Percentiles rank a stretch among this genome's conserved stretches.
Evolutionary conservation across 2,888 invertebrate genomes (phyloP).

Genomic region (Apamea crenata): DNA sequence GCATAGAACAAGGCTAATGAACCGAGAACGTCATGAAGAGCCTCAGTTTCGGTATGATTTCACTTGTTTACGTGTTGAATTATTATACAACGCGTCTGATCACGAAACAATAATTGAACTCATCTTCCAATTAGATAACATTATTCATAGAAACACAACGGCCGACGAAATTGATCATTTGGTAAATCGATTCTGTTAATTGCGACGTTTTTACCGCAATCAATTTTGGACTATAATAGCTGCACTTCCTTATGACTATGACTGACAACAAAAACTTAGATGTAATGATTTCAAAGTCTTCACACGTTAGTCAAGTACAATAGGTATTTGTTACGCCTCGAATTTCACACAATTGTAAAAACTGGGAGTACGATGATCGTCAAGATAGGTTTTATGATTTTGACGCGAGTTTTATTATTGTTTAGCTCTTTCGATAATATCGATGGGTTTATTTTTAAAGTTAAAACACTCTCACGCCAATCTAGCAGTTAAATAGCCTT

Average conservation of each 20-base stretch:
- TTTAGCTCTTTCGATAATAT: constrained; percentile 38
- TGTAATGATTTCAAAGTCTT: constrained; percentile 69
- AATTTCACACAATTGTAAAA: constrained; percentile 75
- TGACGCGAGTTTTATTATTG: constrained; percentile 48
- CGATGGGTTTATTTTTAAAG: constrained; percentile 28
- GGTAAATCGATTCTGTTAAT: constrained; percentile 62
- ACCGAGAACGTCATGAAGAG: constrained; percentile 80
- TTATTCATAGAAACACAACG: constrained; percentile 61
- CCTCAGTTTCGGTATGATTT: constrained; percentile 82
- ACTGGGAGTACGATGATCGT: constrained; percentile 65
- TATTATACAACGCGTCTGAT: constrained; percentile 74
- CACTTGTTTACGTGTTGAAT: constrained; percentile 81
- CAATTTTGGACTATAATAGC: constrained; percentile 54
- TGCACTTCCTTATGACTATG: constrained; percentile 69
- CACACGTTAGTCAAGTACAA: constrained; percentile 73
- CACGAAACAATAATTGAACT: constrained; percentile 79
- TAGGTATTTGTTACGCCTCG: constrained; percentile 67
- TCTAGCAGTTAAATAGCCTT: not conserved
- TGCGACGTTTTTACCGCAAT: constrained; percentile 64
- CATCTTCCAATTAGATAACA: constrained; percentile 74
- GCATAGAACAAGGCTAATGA: constrained; percentile 81
- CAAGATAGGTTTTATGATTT: constrained; percentile 59
- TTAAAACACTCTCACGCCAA: constrained; percentile 6
- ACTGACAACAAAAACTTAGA: constrained; percentile 65
- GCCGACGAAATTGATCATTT: constrained; percentile 64